Evolutionary conservation across 2,797 vertebrate genomes (phyloP).

Genomic region (Enteromius afrohamiltoni): DNA sequence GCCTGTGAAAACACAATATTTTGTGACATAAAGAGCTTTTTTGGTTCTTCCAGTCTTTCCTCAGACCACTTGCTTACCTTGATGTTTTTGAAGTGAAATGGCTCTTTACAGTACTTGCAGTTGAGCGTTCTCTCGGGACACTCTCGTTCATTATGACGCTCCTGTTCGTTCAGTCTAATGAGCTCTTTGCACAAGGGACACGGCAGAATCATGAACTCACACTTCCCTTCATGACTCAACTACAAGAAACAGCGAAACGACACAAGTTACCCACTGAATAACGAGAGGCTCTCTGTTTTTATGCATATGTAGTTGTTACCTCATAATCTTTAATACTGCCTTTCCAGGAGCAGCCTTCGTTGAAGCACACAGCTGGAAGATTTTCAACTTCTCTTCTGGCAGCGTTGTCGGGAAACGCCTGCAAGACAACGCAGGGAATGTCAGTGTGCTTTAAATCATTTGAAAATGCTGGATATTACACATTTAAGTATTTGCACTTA

Average conservation of each 20-base stretch:
- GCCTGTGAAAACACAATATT: constrained; percentile 74
- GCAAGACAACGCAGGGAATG: constrained; percentile 39
- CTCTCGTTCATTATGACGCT: constrained; percentile 83
- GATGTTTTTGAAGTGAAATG: constrained; percentile 80
- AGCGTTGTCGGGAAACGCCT: constrained; percentile 97
- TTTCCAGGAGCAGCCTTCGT: constrained; percentile 89
- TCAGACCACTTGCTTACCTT: constrained; percentile 71
- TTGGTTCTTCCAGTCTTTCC: not conserved
- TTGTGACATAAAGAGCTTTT: not conserved
- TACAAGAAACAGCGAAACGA: constrained; percentile 54
- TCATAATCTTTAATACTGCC: constrained; percentile 95
- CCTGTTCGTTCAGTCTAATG: constrained; percentile 81
- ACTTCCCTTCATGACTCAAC: constrained; percentile 80
- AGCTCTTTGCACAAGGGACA: constrained; percentile 85
- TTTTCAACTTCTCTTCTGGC: constrained; percentile 94
- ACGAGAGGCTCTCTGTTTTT: not conserved
- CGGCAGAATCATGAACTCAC: constrained; percentile 82
- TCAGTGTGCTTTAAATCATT: not conserved
- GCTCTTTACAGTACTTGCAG: constrained; percentile 85
- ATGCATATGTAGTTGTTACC: constrained; percentile 63
- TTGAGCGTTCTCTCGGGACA: constrained; percentile 85
- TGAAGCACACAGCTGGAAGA: constrained; percentile 87
- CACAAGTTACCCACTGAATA: not conserved
- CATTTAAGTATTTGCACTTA: constrained; percentile 74
- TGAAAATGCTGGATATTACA: not conserved